Evolutionary conservation across 2,888 invertebrate genomes (phyloP).

Genomic region (Thysanoteuthis rhombus): DNA sequence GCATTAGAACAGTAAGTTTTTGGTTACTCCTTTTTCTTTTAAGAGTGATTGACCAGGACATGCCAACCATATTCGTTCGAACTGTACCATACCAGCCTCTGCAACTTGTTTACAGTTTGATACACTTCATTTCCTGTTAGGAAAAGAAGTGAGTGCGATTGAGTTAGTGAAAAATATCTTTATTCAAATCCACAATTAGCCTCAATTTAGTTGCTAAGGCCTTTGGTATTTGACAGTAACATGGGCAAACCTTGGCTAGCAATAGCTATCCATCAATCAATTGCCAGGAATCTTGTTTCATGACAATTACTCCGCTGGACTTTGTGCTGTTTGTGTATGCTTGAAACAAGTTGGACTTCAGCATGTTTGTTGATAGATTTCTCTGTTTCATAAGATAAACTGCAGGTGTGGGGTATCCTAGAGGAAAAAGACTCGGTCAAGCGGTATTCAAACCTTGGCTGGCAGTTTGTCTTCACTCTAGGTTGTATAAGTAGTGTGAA

Average conservation of each 20-base stretch:
- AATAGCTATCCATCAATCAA: not conserved
- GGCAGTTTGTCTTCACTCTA: no score
- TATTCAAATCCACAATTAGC: not conserved
- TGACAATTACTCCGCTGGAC: not conserved
- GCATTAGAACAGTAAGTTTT: no score
- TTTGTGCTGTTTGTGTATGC: not conserved
- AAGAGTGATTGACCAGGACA: not conserved
- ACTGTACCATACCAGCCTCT: not conserved
- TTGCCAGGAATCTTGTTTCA: not conserved
- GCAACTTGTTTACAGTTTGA: not conserved
- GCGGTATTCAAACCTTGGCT: no score
- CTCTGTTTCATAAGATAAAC: not conserved
- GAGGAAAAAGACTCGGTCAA: no score
- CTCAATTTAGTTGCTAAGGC: not conserved
- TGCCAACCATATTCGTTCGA: not conserved
- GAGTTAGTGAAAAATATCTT: not conserved
- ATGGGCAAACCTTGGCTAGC: not conserved
- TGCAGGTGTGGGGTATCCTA: no score
- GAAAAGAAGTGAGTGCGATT: not conserved
- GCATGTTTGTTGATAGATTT: not conserved
- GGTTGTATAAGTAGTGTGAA: no score
- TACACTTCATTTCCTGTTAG: not conserved
- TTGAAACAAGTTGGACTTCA: not conserved
- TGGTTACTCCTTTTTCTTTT: no score
- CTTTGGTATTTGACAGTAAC: not conserved